Evolutionary conservation across 2,888 invertebrate species (phyloP).

Genomic region (Ceramica pisi): DNA sequence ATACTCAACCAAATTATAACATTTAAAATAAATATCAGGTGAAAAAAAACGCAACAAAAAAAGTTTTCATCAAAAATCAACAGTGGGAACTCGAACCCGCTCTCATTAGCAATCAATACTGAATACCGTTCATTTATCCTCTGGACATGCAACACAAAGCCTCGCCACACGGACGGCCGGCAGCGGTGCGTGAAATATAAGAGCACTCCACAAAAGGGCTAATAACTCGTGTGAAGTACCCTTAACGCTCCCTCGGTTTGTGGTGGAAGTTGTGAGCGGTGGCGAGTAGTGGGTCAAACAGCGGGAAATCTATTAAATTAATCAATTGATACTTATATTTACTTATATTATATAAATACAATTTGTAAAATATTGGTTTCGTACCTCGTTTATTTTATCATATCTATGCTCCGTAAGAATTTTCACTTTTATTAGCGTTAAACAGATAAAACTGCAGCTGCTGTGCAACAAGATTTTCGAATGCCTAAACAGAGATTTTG

Average conservation of each 20-base stretch:
- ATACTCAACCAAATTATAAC: neutral
- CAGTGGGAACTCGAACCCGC: constrained; percentile 22
- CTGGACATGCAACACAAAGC: constrained; percentile 68
- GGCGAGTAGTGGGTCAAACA: constrained; percentile 50
- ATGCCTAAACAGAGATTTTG: too few species aligned
- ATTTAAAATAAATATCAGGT: too few species aligned
- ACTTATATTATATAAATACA: too few species aligned
- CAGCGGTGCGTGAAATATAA: constrained; percentile 85
- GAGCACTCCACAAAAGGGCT: constrained; percentile 85
- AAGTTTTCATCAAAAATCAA: constrained; percentile 14
- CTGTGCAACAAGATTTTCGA: too few species aligned
- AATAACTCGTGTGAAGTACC: constrained; percentile 89
- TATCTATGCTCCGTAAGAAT: too few species aligned
- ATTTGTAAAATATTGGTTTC: too few species aligned
- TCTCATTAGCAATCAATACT: constrained; percentile 65
- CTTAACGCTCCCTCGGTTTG: constrained; percentile 76
- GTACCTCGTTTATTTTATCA: too few species aligned
- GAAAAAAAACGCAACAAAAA: neutral
- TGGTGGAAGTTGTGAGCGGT: constrained; percentile 51
- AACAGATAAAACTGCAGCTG: too few species aligned
- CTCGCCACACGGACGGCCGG: constrained; percentile 74
- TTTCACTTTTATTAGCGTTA: too few species aligned
- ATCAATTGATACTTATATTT: too few species aligned
- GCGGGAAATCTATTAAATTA: neutral
- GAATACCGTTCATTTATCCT: constrained; percentile 61